Evolutionary conservation across 2,888 invertebrate genomes (phyloP), one percentile per base, ranked within the genome.

Genomic region (Cabera pusaria): DNA sequence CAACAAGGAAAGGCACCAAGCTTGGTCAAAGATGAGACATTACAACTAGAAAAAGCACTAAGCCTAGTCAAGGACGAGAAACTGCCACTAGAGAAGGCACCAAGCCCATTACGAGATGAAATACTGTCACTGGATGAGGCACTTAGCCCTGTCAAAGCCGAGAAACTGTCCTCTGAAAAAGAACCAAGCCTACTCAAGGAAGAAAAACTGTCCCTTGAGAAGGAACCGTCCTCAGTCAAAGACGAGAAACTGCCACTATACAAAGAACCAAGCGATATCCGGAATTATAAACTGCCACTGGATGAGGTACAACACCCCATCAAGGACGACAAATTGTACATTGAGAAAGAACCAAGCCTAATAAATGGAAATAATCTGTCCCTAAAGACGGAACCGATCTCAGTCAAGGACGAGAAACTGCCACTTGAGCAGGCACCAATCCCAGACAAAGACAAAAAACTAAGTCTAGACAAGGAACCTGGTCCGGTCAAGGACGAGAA

Each of bases 1-100:
- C 52, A 47, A 3, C 18, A 10, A 5, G 22, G 23, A 2, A 41
- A 36, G 5, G 16, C 9, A 0, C 18, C 24, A 0, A 37, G 24
- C 7, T 14, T 22, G 5, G 24, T 14, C 3, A 23, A 39, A 17
- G 28, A 18, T 4, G 24, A 25, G 4, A 14, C 2, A 14, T 14
- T 14, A 14, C 14, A 14, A 14, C 2, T 4, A 3, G 14, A 14
- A 0, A 34, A 25, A 6, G 29, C 14, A 5, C 8, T 35, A 0
- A 44, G 27, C 25, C 20, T 29, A 11, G 31, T 10, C 1, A 24
- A 38, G n/a, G 8, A 2, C 7, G 26, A 31, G 9, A 6, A 21
- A 4, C 3, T 2, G 4, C 14, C 2, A 14, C 14, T 14, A 3
- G 14, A 3, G 21, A 24, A 31, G n/a, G 25, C 18, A 9, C 14